Conservation (phyloP, 2,113 vertebrate genomes). For the Solenodon paradoxus region DNA sequence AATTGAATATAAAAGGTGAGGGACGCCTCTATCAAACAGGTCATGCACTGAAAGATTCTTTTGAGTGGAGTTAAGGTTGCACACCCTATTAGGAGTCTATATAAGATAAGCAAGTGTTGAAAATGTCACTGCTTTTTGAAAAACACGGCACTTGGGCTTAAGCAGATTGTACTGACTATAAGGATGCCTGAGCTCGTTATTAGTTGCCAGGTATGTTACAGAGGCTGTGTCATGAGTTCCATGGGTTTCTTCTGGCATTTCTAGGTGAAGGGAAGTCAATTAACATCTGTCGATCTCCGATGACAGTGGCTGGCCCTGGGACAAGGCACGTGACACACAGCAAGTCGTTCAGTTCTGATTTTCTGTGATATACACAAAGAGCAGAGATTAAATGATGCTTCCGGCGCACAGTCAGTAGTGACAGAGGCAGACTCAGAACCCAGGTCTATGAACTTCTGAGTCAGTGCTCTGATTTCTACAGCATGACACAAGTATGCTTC, state of each 20-base stretch:
- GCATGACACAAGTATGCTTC: not conserved
- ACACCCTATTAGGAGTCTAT: not conserved
- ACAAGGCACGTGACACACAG: not conserved
- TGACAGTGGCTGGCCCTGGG: not conserved
- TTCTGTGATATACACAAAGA: not conserved
- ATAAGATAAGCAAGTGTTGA: conserved; percentile 17
- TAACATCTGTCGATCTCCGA: not conserved
- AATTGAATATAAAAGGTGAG: conserved; percentile 25
- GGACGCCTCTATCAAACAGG: not conserved
- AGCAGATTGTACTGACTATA: not conserved
- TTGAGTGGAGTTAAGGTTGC: conserved; percentile 21
- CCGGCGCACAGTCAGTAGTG: not conserved
- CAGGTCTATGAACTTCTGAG: not conserved
- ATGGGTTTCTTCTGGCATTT: conserved; percentile 36
- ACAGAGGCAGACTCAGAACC: not conserved
- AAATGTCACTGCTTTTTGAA: conserved; percentile 24
- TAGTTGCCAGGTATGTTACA: not conserved
- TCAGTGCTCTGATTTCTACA: not conserved
- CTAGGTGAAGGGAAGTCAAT: conserved; percentile 21
- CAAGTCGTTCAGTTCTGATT: not conserved
- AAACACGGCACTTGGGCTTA: conserved; percentile 1
- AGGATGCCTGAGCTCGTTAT: not conserved
- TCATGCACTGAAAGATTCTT: conserved; percentile 35
- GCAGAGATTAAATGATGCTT: not conserved
- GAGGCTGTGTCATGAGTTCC: not conserved